phyloP scores from a whole-genome alignment of 2,113 vertebrate species.

The Empidonax alnorum region DNA sequence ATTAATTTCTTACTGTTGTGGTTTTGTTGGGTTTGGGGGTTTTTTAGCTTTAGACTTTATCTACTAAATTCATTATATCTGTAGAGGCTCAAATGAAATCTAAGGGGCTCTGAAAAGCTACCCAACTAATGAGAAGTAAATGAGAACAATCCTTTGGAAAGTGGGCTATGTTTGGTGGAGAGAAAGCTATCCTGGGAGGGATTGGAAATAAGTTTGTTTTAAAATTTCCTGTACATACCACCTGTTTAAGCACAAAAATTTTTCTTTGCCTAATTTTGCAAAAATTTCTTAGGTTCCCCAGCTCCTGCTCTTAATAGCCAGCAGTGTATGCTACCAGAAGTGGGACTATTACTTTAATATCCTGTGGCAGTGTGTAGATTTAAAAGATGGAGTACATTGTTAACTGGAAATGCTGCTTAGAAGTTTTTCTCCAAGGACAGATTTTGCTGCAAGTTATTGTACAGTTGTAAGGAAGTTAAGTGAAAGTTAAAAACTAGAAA shows the following conservation, averaged over 20 bases:
- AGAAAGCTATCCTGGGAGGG: not conserved
- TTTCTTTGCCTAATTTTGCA: not conserved
- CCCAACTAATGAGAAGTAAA: not conserved
- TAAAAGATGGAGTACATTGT: not conserved
- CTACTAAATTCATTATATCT: not conserved
- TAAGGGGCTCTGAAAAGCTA: not conserved
- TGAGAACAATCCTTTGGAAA: not conserved
- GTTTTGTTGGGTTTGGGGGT: too few relatives aligned
- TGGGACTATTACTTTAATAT: not conserved
- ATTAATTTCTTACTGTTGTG: not conserved
- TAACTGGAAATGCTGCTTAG: constrained; percentile 1
- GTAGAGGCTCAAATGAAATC: not conserved
- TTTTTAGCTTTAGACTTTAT: not conserved
- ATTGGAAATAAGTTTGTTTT: not conserved
- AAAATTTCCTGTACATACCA: not conserved
- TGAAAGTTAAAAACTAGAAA: constrained; percentile 2
- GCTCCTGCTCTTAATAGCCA: not conserved
- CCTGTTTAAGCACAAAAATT: not conserved
- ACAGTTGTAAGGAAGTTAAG: not conserved
- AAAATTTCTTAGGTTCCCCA: not conserved
- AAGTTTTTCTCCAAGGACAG: constrained; percentile 4
- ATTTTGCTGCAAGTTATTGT: constrained; percentile 26
- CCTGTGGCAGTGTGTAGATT: not conserved
- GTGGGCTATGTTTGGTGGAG: not conserved
- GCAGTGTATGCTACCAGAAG: not conserved